phyloP scores from a whole-genome alignment of 2,113 vertebrate species.

The Lutjanus erythropterus region DNA sequence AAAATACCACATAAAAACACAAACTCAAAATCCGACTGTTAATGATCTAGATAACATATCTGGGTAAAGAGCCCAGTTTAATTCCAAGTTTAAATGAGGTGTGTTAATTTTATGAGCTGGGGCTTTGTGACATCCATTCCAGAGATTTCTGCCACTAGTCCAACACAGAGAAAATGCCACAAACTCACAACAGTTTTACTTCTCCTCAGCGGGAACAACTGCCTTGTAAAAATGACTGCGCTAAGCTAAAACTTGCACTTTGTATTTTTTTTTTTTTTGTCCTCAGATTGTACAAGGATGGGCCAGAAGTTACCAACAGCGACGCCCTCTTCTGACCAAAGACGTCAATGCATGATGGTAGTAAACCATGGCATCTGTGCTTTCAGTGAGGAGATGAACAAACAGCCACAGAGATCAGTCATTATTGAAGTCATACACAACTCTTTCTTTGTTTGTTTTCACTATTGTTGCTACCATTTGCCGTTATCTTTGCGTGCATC shows the following conservation, averaged over 20 bases:
- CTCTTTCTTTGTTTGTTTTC: constrained; percentile 4
- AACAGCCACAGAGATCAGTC: constrained; percentile 26
- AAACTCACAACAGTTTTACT: neutral
- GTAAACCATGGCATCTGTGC: constrained; percentile 19
- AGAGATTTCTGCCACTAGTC: neutral
- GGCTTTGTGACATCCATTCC: neutral
- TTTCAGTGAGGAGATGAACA: too few species aligned
- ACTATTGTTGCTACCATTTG: constrained; percentile 3
- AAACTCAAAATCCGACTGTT: too few species aligned
- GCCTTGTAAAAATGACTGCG: neutral
- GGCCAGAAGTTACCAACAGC: constrained; percentile 87
- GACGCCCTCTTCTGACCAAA: constrained; percentile 85
- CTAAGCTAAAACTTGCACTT: constrained; percentile 6
- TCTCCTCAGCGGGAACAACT: neutral
- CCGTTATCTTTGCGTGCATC: constrained; percentile 6
- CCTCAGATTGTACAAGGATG: constrained; percentile 88
- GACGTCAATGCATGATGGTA: constrained; percentile 78
- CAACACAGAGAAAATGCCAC: neutral
- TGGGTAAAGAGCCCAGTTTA: too few species aligned
- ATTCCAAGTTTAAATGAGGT: too few species aligned
- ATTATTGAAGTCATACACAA: constrained; percentile 22
- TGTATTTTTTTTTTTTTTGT: neutral
- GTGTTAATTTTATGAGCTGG: neutral
- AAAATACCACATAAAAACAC: too few species aligned
- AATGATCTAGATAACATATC: too few species aligned